Percentiles rank a stretch among this genome's conserved stretches.
Evolutionary conservation across 2,113 vertebrate species (phyloP).

Genomic region (Mellivora capensis): DNA sequence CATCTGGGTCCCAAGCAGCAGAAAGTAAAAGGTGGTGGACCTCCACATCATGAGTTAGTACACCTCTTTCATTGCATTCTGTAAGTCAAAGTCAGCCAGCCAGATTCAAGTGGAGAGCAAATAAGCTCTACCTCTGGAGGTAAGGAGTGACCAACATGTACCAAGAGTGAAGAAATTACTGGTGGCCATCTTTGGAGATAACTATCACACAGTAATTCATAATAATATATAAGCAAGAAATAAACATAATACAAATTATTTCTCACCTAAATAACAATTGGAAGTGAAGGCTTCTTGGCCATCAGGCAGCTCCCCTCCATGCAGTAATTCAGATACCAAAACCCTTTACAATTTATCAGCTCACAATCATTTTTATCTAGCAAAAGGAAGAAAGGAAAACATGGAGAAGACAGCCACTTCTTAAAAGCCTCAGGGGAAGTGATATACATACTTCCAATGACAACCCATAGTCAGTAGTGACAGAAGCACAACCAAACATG

Average conservation of each 20-base stretch:
- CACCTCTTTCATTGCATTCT: not conserved
- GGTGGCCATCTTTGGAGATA: not conserved
- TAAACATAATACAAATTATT: not conserved
- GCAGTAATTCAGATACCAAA: not conserved
- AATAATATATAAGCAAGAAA: not conserved
- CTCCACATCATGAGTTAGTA: not conserved
- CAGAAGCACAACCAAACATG: not conserved
- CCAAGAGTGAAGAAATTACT: not conserved
- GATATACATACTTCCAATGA: not conserved
- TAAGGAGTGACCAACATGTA: not conserved
- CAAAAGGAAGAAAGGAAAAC: not conserved
- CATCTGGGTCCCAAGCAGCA: not conserved
- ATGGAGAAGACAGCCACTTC: not conserved
- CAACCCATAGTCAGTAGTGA: not conserved
- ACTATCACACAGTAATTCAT: not conserved
- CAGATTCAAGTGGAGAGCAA: not conserved
- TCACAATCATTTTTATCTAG: not conserved
- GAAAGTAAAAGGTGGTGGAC: not conserved
- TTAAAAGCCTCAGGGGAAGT: not conserved
- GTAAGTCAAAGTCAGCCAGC: not conserved
- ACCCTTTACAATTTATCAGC: not conserved
- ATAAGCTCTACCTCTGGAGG: not conserved
- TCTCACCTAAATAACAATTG: not conserved
- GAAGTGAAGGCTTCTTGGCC: not conserved
- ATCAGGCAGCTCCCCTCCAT: not conserved